These are phyloP conservation scores for Caenorhabditis sp. DNA, from an alignment of 2,888 invertebrate species.

Conservation along the genomic window DNA sequence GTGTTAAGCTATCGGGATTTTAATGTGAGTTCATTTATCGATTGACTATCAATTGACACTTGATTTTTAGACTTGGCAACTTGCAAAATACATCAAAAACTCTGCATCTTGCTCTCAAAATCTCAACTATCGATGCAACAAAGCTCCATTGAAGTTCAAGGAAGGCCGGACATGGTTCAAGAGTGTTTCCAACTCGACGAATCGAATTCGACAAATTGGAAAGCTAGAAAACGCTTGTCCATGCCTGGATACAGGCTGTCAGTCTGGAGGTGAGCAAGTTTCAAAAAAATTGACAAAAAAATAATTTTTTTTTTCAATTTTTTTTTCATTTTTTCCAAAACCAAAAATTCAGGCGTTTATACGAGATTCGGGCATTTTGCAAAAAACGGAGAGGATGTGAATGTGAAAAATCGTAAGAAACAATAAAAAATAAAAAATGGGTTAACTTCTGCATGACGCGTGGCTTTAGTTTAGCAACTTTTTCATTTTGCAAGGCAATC, in stretches of 20 bases:
- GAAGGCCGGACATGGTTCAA: conserved; percentile 73
- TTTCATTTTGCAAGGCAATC: too few relatives aligned
- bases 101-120: conserved; percentile 69
- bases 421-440: background rate
- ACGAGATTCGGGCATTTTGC: conserved; percentile 57
- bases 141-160: conserved; percentile 72
- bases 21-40: conserved; percentile 36
- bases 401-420: conserved; percentile 30
- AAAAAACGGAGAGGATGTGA: conserved; percentile 35
- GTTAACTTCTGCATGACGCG: conserved; percentile 20
- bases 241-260: conserved; percentile 69
- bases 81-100: conserved; percentile 59
- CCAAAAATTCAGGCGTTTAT: conserved; percentile 52
- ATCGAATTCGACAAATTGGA: conserved; percentile 66
- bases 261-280: conserved; percentile 57
- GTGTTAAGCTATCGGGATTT: conserved; percentile 72
- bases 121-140: conserved; percentile 71
- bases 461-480: background rate
- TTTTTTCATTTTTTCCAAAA: too few relatives aligned
- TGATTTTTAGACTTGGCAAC: conserved; percentile 59
- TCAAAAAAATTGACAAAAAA: too few relatives aligned
- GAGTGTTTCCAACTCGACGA: conserved; percentile 52
- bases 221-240: conserved; percentile 58
- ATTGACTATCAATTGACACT: background rate
- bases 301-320: too few relatives aligned